Conservation (phyloP, 2,113 vertebrate species). For the Rattus rattus region DNA sequence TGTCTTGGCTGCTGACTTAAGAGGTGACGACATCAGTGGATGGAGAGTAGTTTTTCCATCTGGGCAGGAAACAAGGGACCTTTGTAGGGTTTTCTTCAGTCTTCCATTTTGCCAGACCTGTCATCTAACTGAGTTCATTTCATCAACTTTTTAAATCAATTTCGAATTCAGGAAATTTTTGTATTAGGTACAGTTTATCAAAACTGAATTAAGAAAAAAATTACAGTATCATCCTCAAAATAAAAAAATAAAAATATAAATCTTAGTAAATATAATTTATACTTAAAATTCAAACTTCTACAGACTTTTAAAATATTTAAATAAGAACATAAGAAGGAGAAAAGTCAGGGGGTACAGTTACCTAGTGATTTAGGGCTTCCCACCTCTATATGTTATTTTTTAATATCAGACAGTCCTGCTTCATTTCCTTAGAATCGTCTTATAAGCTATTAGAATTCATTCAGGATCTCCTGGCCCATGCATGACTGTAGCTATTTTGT, state of each 20-base stretch:
- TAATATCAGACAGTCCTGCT: too few species aligned
- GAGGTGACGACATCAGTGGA: neutral
- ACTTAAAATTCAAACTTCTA: too few species aligned
- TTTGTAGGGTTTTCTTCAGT: slow-evolving; percentile 84
- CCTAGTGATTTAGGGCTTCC: too few species aligned
- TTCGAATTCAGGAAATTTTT: slow-evolving; percentile 89
- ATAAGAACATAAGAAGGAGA: too few species aligned
- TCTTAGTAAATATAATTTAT: too few species aligned
- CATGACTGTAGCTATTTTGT: too few species aligned
- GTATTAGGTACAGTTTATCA: slow-evolving; percentile 89
- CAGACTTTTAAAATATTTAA: too few species aligned
- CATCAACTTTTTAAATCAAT: slow-evolving; percentile 85
- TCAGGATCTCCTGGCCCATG: too few species aligned
- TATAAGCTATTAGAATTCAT: too few species aligned
- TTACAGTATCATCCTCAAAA: slow-evolving; percentile 86
- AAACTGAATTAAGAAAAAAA: slow-evolving; percentile 84
- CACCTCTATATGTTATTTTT: too few species aligned
- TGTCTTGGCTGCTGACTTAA: neutral
- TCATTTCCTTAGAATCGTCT: too few species aligned
- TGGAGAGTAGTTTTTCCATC: slow-evolving; percentile 82
- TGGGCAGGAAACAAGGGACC: slow-evolving; percentile 87
- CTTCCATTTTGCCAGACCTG: slow-evolving; percentile 86
- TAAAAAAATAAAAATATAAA: slow-evolving; percentile 44
- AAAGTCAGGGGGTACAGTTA: too few species aligned
- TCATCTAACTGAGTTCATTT: slow-evolving; percentile 86